These are phyloP conservation scores for Lamellibrachia satsuma DNA, from an alignment of 2,888 invertebrate species.

Conservation along the genomic window DNA sequence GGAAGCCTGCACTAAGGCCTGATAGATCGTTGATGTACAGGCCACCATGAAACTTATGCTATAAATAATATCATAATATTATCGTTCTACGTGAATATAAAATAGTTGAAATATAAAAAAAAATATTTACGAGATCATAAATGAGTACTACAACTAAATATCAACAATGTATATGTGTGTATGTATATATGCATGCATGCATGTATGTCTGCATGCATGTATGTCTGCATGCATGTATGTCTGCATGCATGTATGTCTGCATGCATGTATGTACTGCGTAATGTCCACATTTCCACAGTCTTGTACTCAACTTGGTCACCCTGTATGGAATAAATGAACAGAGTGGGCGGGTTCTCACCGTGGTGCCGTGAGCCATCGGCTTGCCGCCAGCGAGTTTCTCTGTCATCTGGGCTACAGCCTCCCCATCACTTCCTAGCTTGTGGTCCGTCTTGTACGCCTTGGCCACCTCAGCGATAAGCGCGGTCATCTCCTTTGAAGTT, in stretches of 20 bases:
- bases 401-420: constrained; percentile 25
- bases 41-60: too few relatives aligned
- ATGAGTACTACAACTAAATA: too few relatives aligned
- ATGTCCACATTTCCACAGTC: neutral
- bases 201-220: neutral
- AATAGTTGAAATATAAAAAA: neutral
- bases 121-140: too few relatives aligned
- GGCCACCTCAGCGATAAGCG: constrained; percentile 36
- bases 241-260: neutral
- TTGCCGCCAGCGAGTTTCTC: constrained; percentile 31
- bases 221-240: neutral
- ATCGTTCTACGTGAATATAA: neutral
- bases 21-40: too few relatives aligned
- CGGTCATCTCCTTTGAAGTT: constrained; percentile 30
- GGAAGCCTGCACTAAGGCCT: too few relatives aligned
- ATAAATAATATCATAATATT: too few relatives aligned
- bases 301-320: neutral
- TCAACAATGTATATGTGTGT: neutral
- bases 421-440: constrained; percentile 30
- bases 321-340: neutral
- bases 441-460: constrained; percentile 39
- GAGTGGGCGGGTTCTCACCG: constrained; percentile 27
- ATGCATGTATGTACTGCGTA: neutral
- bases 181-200: neutral
- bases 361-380: constrained; percentile 35